These are phyloP conservation scores for Halocynthia aurantium DNA, from an alignment of 23 tunicate genomes.

Conservation along the genomic window DNA sequence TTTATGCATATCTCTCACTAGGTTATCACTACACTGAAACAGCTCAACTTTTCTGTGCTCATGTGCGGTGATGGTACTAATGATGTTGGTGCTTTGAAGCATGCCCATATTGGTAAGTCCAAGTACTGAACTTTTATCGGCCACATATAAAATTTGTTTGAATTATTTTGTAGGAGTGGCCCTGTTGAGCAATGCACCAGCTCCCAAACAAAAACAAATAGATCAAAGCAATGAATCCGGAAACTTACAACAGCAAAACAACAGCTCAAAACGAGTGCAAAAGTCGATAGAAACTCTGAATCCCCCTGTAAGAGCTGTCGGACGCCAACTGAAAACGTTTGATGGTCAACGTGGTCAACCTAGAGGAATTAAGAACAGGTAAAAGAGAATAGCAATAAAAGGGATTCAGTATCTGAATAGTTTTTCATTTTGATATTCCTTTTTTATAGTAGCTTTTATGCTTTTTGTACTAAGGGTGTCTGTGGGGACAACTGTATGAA, in stretches of 20 bases:
- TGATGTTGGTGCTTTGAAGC: conserved; percentile 98
- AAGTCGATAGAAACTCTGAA: not conserved
- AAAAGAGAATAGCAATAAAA: not conserved
- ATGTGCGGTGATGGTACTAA: conserved; percentile 99
- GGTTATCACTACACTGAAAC: conserved; percentile 66
- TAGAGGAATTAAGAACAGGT: conserved; percentile 30
- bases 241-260: too few species aligned
- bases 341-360: conserved; percentile 36
- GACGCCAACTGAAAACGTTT: not conserved
- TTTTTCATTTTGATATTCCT: too few species aligned
- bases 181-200: conserved; percentile 69
- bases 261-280: not conserved
- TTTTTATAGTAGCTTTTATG: too few species aligned
- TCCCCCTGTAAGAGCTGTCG: not conserved
- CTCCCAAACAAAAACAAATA: not conserved
- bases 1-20: not conserved
- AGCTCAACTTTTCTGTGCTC: conserved; percentile 62
- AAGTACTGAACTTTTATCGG: not conserved
- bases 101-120: conserved; percentile 88
- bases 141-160: not conserved
- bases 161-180: conserved; percentile 58
- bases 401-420: too few species aligned
- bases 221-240: too few species aligned
- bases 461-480: too few species aligned
- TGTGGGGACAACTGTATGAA: too few species aligned